A percentile compares a stretch with the other conserved stretches of the same genome.
phyloP scores from a whole-genome alignment of 1,140 invertebrate genomes.

The Hylaeus anthracinus region DNA sequence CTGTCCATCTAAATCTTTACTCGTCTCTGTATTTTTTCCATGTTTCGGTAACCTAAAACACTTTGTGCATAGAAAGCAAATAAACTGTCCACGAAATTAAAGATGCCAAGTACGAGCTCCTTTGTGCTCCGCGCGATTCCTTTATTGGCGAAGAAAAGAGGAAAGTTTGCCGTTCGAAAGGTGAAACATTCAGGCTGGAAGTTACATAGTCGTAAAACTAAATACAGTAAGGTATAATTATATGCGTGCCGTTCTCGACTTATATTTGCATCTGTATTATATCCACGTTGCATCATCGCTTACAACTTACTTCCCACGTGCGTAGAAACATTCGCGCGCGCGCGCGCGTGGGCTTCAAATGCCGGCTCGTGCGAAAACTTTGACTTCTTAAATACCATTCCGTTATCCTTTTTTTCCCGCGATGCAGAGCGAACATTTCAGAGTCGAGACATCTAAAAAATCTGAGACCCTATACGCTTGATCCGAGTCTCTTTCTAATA shows the following conservation, averaged over 20 bases:
- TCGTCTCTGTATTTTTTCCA: no score
- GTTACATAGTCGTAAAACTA: conserved; percentile 26
- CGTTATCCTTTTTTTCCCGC: background rate
- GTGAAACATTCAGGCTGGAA: background rate
- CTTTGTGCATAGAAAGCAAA: background rate
- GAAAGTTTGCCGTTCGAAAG: background rate
- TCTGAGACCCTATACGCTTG: no score
- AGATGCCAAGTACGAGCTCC: background rate
- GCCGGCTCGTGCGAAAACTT: conserved; percentile 16
- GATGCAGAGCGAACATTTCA: background rate
- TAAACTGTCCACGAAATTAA: background rate
- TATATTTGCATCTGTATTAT: conserved; percentile 52
- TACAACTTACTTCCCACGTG: conserved; percentile 50
- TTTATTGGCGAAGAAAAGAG: background rate
- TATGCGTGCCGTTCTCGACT: conserved; percentile 22
- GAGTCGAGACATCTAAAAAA: no score
- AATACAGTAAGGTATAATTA: conserved; percentile 19
- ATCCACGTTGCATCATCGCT: conserved; percentile 49
- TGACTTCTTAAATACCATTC: background rate
- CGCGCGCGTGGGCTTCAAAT: conserved; percentile 38
- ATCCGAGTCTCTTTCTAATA: no score
- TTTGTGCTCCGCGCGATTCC: background rate
- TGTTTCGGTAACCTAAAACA: background rate
- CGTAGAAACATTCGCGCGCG: conserved; percentile 25
- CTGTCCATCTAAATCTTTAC: no score